Base-by-base conservation (phyloP, 2,888 invertebrate genomes). In the Thecophora atra region DNA sequence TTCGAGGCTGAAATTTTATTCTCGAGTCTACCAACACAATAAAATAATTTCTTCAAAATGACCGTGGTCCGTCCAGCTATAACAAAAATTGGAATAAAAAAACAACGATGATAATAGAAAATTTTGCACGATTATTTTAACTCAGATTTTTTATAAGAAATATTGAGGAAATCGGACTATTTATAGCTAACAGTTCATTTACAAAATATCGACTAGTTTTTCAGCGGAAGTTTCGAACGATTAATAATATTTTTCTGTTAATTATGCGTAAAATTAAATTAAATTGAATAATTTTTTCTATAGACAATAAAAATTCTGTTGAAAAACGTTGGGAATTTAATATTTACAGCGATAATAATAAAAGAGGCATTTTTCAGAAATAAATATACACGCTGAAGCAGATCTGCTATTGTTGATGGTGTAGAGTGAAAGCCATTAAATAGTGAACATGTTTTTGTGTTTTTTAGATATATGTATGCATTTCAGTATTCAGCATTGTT, bases 341-440 rank as follows among this genome's bases (percentile, higher is more conserved):
- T 63, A 3, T 63, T 42, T 30, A 17, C 8, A 30, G 11, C 26
- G 19, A 21, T 2, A 2, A 24, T 15, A 13, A 64, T 19, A 44
- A 52, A 52, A 30, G 21, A 19, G 21, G 13, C 21, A 67, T 42
- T 52, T 67, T 54, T 67, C 52, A 67, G 54, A 54, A 56, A 67
- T 37, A 28, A 67, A 52, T n/a, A 19, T 54, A 42, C 54, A 64
- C 47, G 64, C 47, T 21, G 6, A 26, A 26, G 1, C 37, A 21
- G 24, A 24, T 64, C 26, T n/a, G n/a, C 26, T 26, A 64, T 47
- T 64, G 21, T 51, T 64, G 7, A 47, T 26, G 3, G 47, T 44
- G 19, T 13, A 15, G 26, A 44, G 24, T n/a, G 47, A 26, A 58
- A 26, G 26, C 24, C 26, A 28, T 28, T 26, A 15, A 1, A 17